Base-by-base conservation (phyloP, 2,797 vertebrate species). In the Aotus griseimembra region DNA sequence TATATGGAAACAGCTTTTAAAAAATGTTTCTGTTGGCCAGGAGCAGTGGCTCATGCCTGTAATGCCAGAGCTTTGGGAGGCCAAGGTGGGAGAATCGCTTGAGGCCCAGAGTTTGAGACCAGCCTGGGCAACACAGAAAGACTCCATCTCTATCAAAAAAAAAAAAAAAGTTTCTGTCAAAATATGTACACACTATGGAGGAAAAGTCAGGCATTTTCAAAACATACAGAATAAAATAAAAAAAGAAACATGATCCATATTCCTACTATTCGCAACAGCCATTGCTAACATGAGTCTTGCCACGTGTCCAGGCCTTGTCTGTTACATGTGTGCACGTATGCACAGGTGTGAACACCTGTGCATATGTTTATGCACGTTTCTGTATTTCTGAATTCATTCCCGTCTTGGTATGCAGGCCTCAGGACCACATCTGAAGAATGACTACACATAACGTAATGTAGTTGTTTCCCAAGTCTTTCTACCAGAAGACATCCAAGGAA, bases 321-420 rank as follows among this genome's bases (percentile, higher is more conserved):
- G 1, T 46, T 67, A 24, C 1, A 26, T 76, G 12, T 55, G 48
- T 6, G 19, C 15, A 5, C 2, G 7, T 2, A 17, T 2, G 3
- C 7, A 39, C 4, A 12, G 17, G 30, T n/a, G 22, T 14, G 19
- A 8, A n/a, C 30, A 44, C 28, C 8, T 7, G 12, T 57, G 50
- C 46, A n/a, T 28, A 39, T n/a, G 9, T 61, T 12, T 36, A 13
- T n/a, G 39, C 10, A 41, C 0, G 0, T 50, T 57, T 96, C 50
- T 85, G 11, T 26, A 84, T n/a, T n/a, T 82, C 85, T 61, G 8
- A 1, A 24, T 30, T 64, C 26, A 24, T 19, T 58, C 14, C 90
- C 15, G 0, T 20, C 46, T 36, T 11, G 41, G 41, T 19, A 12
- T 3, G 19, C n/a, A 44, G 58, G 44, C 19, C 17, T 5, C 41